phyloP scores from a whole-genome alignment of 1,140 invertebrate species.

The Ladona fulva region DNA sequence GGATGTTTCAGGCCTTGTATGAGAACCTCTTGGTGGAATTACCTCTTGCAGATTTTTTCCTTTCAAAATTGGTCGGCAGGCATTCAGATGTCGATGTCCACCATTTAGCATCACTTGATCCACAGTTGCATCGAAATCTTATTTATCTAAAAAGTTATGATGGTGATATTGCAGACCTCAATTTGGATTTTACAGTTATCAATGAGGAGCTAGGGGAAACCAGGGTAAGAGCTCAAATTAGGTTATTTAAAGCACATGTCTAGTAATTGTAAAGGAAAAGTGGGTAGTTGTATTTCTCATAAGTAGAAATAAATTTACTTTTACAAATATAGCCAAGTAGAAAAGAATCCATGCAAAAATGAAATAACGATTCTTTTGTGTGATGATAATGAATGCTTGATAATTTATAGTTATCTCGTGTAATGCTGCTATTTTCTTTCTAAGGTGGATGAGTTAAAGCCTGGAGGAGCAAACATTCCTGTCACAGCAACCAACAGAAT shows the following conservation, averaged over 20 bases:
- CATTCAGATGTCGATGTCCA: slow-evolving; percentile 83
- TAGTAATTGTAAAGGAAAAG: no score
- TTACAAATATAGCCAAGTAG: no score
- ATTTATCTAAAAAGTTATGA: slow-evolving; percentile 72
- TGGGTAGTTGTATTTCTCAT: no score
- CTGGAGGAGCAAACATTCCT: slow-evolving; percentile 75
- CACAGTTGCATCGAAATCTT: slow-evolving; percentile 82
- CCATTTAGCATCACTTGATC: slow-evolving; percentile 87
- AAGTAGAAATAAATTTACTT: no score
- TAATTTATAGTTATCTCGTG: no score
- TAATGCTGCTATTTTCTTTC: no score
- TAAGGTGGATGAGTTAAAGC: slow-evolving; percentile 80
- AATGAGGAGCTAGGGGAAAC: slow-evolving; percentile 86
- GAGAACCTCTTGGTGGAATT: slow-evolving; percentile 91
- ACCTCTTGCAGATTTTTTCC: slow-evolving; percentile 86
- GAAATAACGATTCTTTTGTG: no score
- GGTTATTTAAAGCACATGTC: neutral
- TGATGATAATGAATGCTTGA: no score
- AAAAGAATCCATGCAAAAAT: no score
- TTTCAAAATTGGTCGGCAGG: slow-evolving; percentile 73
- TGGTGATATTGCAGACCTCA: slow-evolving; percentile 67
- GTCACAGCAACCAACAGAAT: slow-evolving; percentile 88
- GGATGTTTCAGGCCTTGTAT: slow-evolving; percentile 65
- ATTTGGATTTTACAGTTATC: slow-evolving; percentile 88
- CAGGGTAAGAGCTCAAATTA: slow-evolving; percentile 40